These are phyloP conservation scores for Platanista minor DNA, from an alignment of 2,113 vertebrate species.

Conservation along the genomic window DNA sequence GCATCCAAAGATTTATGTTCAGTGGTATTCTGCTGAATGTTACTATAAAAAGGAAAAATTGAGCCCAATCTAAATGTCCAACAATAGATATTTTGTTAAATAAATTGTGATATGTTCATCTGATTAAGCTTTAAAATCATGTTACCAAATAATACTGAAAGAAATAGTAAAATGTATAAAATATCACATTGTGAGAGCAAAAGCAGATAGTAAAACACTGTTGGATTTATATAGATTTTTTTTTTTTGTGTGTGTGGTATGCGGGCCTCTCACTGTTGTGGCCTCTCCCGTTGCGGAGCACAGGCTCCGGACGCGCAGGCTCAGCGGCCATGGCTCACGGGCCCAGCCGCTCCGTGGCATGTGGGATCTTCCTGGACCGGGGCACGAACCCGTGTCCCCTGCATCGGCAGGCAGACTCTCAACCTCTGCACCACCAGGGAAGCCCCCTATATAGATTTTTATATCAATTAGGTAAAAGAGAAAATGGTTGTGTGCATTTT, in stretches of 20 bases:
- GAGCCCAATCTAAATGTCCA: background rate
- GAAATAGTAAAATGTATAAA: conserved; percentile 17
- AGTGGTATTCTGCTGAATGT: background rate
- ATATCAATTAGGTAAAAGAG: background rate
- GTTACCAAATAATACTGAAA: conserved; percentile 1
- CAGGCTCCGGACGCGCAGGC: too few relatives aligned
- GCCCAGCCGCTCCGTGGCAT: too few relatives aligned
- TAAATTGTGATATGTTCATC: conserved; percentile 2
- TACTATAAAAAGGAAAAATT: background rate
- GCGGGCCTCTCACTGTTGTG: too few relatives aligned
- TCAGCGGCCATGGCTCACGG: too few relatives aligned
- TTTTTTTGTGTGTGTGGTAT: too few relatives aligned
- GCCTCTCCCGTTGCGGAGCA: too few relatives aligned
- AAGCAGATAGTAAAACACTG: background rate
- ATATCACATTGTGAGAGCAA: background rate
- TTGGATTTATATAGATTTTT: background rate
- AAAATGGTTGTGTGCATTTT: background rate
- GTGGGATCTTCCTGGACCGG: too few relatives aligned
- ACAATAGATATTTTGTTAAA: background rate
- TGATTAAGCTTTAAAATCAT: conserved; percentile 11
- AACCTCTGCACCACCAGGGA: too few relatives aligned
- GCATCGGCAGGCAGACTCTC: too few relatives aligned
- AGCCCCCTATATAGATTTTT: background rate
- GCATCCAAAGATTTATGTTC: background rate
- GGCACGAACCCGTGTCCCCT: too few relatives aligned